phyloP scores from a whole-genome alignment of 2,888 invertebrate genomes.

The Neoitamus cyanurus region DNA sequence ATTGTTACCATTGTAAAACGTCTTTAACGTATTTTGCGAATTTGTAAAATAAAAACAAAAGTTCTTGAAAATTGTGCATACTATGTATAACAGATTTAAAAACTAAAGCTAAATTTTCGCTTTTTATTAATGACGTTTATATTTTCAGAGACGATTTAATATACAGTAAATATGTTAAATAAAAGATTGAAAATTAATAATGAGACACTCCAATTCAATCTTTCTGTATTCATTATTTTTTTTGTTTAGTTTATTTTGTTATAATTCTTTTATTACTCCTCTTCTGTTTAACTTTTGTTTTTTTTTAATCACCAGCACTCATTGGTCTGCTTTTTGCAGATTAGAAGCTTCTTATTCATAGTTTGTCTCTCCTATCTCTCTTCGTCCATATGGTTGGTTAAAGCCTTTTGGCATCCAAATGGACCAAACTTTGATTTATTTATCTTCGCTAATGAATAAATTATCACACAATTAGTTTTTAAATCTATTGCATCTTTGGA shows the following conservation, averaged over 20 bases:
- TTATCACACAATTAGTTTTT: slow-evolving; percentile 36
- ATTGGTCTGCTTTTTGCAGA: background rate
- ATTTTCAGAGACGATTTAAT: slow-evolving; percentile 48
- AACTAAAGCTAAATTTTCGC: slow-evolving; percentile 47
- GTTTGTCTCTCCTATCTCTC: slow-evolving; percentile 10
- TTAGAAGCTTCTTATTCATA: slow-evolving; percentile 18
- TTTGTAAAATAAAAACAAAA: background rate
- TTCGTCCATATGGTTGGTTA: background rate
- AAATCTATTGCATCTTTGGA: slow-evolving; percentile 11
- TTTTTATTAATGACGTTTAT: slow-evolving; percentile 50
- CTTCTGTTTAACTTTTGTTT: background rate
- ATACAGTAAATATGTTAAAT: slow-evolving; percentile 4
- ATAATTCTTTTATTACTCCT: background rate
- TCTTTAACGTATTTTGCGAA: too few relatives aligned
- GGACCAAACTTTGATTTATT: background rate
- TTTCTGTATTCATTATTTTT: background rate
- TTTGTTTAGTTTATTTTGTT: background rate
- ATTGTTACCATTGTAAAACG: too few relatives aligned
- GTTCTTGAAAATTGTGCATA: slow-evolving; percentile 45
- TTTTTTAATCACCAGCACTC: background rate
- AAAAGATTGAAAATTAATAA: background rate
- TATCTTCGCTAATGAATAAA: too few relatives aligned
- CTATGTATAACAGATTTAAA: slow-evolving; percentile 42
- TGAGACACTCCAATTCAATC: background rate
- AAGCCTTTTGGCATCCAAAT: background rate